phyloP scores from a whole-genome alignment of 2,113 vertebrate species.

The Diphyllodes magnificus region DNA sequence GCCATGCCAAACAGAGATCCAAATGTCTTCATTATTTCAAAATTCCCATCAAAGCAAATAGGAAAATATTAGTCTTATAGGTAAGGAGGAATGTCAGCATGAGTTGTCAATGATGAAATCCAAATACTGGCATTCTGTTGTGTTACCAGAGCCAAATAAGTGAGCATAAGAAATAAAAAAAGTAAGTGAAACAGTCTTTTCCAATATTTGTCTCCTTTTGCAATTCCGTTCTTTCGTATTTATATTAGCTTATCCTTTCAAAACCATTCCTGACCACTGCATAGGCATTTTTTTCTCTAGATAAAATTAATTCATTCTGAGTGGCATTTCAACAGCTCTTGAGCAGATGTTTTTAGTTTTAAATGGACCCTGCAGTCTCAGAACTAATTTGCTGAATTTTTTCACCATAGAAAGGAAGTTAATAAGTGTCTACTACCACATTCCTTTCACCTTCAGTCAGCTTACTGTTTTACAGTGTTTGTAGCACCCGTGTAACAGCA shows the following conservation, averaged over 20 bases:
- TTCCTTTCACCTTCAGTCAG: not conserved
- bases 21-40: not conserved
- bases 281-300: constrained; percentile 2
- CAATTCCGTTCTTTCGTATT: not conserved
- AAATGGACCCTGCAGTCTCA: not conserved
- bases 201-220: not conserved
- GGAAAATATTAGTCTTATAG: not conserved
- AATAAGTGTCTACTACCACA: not conserved
- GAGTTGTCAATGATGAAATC: not conserved
- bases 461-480: not conserved
- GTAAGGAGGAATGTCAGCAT: not conserved
- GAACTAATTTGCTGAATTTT: constrained; percentile 9
- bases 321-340: constrained; percentile 20
- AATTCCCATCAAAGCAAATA: not conserved
- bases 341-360: constrained; percentile 52
- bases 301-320: constrained; percentile 28
- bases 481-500: not conserved
- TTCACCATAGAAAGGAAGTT: not conserved
- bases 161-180: not conserved
- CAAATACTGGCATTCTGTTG: not conserved
- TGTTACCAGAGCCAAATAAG: not conserved
- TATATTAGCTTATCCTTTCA: not conserved
- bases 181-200: not conserved
- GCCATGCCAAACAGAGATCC: not conserved
- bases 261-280: not conserved